Conservation (phyloP, 2,797 vertebrate genomes). For the Yasuhikotakia modesta region DNA sequence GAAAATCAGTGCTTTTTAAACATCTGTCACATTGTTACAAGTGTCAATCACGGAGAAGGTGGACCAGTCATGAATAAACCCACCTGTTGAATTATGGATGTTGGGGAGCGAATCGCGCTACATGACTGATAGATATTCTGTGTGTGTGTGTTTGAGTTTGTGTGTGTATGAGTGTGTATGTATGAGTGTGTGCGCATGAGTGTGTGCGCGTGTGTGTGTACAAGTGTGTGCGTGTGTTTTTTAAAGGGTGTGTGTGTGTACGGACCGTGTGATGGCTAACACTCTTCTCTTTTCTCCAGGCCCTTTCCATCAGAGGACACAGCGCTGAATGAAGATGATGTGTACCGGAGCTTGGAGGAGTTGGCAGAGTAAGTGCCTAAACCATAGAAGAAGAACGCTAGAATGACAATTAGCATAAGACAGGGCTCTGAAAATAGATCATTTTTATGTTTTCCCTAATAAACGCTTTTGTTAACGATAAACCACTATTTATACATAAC, state of each 20-base stretch:
- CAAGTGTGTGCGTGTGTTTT: not conserved
- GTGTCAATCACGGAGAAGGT: conserved; percentile 56
- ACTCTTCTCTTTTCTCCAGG: conserved; percentile 71
- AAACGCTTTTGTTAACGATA: not conserved
- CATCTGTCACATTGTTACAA: conserved; percentile 60
- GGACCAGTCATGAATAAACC: conserved; percentile 51
- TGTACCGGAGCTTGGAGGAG: conserved; percentile 96
- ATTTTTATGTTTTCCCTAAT: not conserved
- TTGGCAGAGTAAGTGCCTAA: conserved; percentile 90
- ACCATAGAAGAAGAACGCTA: not conserved
- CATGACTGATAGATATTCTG: conserved; percentile 36
- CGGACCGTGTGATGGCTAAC: conserved; percentile 38
- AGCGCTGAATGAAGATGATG: conserved; percentile 90
- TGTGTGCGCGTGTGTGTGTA: conserved; percentile 14
- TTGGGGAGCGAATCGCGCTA: conserved; percentile 34
- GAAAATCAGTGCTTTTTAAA: conserved; percentile 54
- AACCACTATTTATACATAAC: not conserved
- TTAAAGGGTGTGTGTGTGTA: conserved; percentile 9
- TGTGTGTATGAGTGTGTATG: not conserved
- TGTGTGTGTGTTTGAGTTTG: conserved; percentile 16
- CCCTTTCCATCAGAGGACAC: conserved; percentile 97
- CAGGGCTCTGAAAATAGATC: not conserved
- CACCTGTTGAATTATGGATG: conserved; percentile 59
- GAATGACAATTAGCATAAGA: not conserved
- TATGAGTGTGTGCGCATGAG: conserved; percentile 13